phyloP scores from a whole-genome alignment of 2,113 vertebrate genomes.

The Triplophysa rosa region DNA sequence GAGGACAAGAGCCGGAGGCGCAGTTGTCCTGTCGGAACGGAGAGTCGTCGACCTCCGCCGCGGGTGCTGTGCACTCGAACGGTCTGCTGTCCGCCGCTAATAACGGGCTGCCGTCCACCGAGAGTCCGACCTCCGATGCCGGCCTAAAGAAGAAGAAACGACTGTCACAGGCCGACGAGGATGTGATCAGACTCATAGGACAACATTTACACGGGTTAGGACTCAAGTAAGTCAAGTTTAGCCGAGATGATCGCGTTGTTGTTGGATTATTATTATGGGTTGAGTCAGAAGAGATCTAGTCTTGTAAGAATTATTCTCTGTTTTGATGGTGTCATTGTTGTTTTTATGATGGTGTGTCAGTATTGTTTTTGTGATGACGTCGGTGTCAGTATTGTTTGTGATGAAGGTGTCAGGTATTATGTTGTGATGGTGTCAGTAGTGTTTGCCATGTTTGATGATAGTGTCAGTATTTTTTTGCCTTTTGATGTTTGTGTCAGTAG shows the following conservation, averaged over 20 bases:
- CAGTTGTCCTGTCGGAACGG: conserved; percentile 82
- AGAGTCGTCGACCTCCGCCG: conserved; percentile 80
- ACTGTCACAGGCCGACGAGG: conserved; percentile 90
- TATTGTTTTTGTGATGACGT: background rate
- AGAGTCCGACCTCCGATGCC: conserved; percentile 69
- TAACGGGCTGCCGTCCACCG: conserved; percentile 74
- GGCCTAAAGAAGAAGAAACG: conserved; percentile 88
- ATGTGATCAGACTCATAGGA: conserved; percentile 92
- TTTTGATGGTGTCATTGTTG: background rate
- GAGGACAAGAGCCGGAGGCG: conserved; percentile 75
- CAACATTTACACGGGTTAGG: conserved; percentile 93
- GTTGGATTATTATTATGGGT: background rate
- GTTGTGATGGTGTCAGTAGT: background rate
- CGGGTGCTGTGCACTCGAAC: conserved; percentile 82
- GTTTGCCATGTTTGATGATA: background rate
- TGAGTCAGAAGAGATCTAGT: background rate
- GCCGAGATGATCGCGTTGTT: background rate
- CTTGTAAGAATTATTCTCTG: background rate
- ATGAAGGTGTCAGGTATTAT: background rate
- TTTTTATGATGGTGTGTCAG: background rate
- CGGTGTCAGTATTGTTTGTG: background rate
- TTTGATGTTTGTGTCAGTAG: background rate
- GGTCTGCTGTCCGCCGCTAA: conserved; percentile 79
- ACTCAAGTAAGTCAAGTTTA: conserved; percentile 86
- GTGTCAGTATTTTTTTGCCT: background rate